phyloP scores from a whole-genome alignment of 2,888 invertebrate genomes.

The Pterobdella sp. region DNA sequence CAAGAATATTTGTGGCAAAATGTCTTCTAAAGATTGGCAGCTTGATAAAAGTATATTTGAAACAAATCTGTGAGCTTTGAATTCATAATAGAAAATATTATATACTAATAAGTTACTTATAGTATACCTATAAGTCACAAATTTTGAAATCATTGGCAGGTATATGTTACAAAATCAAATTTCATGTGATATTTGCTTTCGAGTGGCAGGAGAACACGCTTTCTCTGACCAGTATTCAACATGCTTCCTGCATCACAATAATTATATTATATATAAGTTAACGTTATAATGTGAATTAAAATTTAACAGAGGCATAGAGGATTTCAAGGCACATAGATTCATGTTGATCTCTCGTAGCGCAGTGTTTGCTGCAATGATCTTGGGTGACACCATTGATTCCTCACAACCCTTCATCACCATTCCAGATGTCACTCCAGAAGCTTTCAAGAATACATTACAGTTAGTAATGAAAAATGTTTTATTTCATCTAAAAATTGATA shows the following conservation, averaged over 20 bases:
- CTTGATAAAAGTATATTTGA: not conserved
- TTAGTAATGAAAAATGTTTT: conserved; percentile 32
- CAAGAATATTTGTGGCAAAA: too few species aligned
- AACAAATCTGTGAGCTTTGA: not conserved
- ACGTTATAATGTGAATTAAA: not conserved
- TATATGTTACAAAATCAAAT: conserved; percentile 37
- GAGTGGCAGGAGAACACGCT: conserved; percentile 31
- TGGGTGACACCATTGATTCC: conserved; percentile 9
- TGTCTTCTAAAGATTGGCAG: not conserved
- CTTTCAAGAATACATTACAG: conserved; percentile 39
- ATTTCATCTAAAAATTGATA: conserved; percentile 20
- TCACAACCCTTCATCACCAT: conserved; percentile 25
- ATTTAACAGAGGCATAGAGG: not conserved
- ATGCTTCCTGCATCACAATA: too few species aligned
- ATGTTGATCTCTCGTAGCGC: conserved; percentile 33
- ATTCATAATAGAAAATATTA: not conserved
- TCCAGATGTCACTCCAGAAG: conserved; percentile 40
- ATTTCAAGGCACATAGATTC: conserved; percentile 36
- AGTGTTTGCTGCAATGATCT: conserved; percentile 33
- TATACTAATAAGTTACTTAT: not conserved
- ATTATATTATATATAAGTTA: not conserved
- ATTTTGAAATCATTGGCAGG: conserved; percentile 19
- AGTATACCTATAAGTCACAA: not conserved
- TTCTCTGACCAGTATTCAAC: not conserved
- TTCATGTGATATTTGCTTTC: conserved; percentile 37